A percentile compares a stretch with the other conserved stretches of the same genome.
Conservation (phyloP, 1,140 invertebrate genomes). For the Ceratosolen fusciceps region DNA sequence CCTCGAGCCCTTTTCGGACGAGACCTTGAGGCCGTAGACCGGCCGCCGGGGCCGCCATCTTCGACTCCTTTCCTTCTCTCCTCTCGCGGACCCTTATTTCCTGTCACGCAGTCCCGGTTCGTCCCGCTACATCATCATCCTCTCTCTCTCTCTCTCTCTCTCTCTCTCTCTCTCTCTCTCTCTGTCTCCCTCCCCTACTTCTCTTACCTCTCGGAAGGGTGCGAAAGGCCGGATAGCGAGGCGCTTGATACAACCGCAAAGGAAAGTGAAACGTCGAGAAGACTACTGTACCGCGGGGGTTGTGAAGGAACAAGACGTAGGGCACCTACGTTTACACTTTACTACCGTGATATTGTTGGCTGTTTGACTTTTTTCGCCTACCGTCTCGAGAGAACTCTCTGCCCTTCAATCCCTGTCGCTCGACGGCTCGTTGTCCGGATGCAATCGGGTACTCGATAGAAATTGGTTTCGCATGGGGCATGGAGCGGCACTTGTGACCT, state of each 20-base stretch:
- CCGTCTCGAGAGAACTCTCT: neutral
- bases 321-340: no score
- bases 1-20: neutral
- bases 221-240: neutral
- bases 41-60: no score
- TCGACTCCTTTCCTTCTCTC: neutral
- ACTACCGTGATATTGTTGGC: no score
- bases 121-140: neutral
- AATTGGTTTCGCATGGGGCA: neutral
- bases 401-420: no score
- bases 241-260: neutral
- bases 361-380: no score
- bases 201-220: neutral
- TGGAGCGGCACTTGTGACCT: conserved; percentile 4
- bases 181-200: neutral
- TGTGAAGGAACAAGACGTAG: no score
- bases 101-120: neutral
- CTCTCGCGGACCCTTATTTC: neutral
- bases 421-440: no score
- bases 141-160: neutral
- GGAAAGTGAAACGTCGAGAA: neutral
- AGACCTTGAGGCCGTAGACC: neutral
- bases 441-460: neutral
- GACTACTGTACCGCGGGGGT: no score
- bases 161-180: neutral